phyloP scores from a whole-genome alignment of 2,113 vertebrate genomes.

The Galeopterus variegatus region DNA sequence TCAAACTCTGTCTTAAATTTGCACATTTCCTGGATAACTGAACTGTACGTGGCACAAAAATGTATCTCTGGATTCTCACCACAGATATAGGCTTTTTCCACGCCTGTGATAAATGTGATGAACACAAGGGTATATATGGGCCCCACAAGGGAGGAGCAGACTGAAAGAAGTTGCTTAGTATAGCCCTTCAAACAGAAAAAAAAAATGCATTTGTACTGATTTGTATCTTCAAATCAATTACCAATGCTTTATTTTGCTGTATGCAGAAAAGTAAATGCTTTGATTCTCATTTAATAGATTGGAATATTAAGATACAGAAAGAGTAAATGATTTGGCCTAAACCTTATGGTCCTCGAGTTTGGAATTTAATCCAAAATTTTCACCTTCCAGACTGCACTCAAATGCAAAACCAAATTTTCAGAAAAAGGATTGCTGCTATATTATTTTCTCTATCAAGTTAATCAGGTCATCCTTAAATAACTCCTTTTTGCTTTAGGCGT shows the following conservation, averaged over 20 bases:
- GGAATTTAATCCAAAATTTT: slow-evolving; percentile 49
- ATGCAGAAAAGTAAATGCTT: neutral
- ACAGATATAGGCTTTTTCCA: neutral
- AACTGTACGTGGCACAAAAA: neutral
- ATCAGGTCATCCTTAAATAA: slow-evolving; percentile 65
- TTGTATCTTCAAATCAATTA: neutral
- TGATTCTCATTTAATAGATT: slow-evolving; percentile 4
- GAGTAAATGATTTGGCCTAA: neutral
- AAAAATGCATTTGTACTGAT: neutral
- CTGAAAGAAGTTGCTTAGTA: neutral
- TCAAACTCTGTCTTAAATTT: slow-evolving; percentile 53
- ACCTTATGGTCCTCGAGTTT: neutral
- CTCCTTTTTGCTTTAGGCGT: slow-evolving; percentile 55
- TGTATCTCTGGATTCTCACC: slow-evolving; percentile 1
- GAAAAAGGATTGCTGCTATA: slow-evolving; percentile 12
- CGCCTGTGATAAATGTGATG: neutral
- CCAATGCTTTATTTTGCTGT: neutral
- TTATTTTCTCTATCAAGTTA: slow-evolving; percentile 61
- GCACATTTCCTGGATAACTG: slow-evolving; percentile 7
- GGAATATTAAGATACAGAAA: slow-evolving; percentile 32
- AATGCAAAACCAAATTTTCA: slow-evolving; percentile 51
- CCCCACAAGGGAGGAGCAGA: neutral
- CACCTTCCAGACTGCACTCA: neutral
- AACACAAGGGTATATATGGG: neutral
- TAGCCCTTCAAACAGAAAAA: neutral